Base-by-base conservation (phyloP, 2,113 vertebrate species). In the Caloenas nicobarica region DNA sequence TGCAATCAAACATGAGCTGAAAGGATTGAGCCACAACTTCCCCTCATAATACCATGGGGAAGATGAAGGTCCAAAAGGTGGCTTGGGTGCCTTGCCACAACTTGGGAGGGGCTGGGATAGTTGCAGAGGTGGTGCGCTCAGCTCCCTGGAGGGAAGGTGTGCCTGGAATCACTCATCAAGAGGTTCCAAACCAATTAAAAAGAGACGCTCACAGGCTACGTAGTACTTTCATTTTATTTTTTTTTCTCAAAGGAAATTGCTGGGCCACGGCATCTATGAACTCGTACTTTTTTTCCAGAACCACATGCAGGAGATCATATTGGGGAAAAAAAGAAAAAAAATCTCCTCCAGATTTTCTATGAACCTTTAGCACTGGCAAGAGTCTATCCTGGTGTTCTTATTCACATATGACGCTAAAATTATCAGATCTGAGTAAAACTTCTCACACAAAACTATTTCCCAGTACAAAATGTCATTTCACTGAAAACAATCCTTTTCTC, bases 81-180 rank as follows among this genome's bases (percentile, higher is more conserved):
- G 73, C 78, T 65, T 33, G n/a, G 74, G 24, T 61, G 61, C 84
- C 57, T 61, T 19, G 25, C 25, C 50, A 8, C 58, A 91, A 57
- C n/a, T 93, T 92, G 90, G 92, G 95, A 93, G 80, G 72, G 87
- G 87, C 80, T 88, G 91, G 62, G 88, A 96, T 64, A 84, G 70
- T 26, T 70, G 85, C 79, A 90, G 51, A 42, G 86, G 62, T 42
- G 61, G n/a, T 82, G 87, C 0, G 2, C 51, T 54, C 85, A 82
- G 12, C 51, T 64, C 68, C 93, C 86, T 31, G 68, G 61, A 91
- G 95, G 82, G 72, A 94, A 88, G 90, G 92, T 72, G 86, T 13
- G 86, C 80, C 95, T 81, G 69, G 14, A 70, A 76, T 92, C 95
- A 89, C 88, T 91, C 93, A 95, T 48, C 82, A 57, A n/a, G 68